Base-by-base conservation (phyloP, 2,797 vertebrate species). In the Ctenosaura bakeri region DNA sequence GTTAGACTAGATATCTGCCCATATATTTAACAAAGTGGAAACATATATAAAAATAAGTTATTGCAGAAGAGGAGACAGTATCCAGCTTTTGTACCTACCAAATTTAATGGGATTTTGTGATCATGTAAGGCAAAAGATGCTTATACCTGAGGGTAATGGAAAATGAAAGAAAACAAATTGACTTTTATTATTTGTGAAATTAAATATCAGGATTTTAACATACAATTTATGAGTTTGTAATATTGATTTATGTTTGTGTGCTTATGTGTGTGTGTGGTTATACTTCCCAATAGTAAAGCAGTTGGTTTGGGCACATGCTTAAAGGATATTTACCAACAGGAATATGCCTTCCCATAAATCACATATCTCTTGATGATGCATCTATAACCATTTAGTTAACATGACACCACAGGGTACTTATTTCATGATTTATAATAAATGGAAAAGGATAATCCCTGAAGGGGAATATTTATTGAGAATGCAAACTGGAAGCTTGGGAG, bases 391-490 rank as follows among this genome's bases (percentile, higher is more conserved):
- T 92, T 96, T 93, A 93, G 82, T 92, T 94, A 94, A 90, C 88
- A 92, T 95, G 92, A 94, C 87, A 97, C 93, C 80, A 91, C 91
- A 86, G 3, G 81, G 83, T 91, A 89, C 22, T 94, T 93, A 94
- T 95, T 94, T 93, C 24, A 92, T 95, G 81, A 96, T 96, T 96
- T 97, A 94, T 95, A 94, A 94, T 3, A 16, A 95, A 94, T 22
- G 35, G 50, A 94, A 90, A 32, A 92, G 78, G 50, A 95, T 89
- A 96, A 91, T 76, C 91, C 86, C 94, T 95, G 90, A 94, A 95
- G 91, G 85, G 56, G 14, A 95, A 95, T 91, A 88, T 69, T 93
- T 90, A 94, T 10, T 73, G 74, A 95, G 38, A 96, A 86, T 64
- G 86, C 89, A 92, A 92, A 94, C 94, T 94, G 83, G 93, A 64